These are phyloP conservation scores for Dolichoris vasculosae DNA, from an alignment of 1,140 invertebrate species.

Conservation along the genomic window DNA sequence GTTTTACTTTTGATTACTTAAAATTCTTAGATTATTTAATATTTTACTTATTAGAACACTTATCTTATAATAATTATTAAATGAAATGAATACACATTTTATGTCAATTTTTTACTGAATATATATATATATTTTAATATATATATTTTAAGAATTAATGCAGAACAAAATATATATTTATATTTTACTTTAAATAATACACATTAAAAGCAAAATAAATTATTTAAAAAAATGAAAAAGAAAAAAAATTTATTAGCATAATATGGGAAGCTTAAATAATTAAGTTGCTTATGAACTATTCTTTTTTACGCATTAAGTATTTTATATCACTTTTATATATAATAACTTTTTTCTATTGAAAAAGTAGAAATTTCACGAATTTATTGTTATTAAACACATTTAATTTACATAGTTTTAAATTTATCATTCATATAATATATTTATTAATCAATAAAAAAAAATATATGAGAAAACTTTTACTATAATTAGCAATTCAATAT, in stretches of 20 bases:
- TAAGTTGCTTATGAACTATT: conserved; percentile 54
- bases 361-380: no score
- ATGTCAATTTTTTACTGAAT: background rate
- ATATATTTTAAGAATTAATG: background rate
- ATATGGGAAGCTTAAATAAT: background rate
- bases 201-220: background rate
- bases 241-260: background rate
- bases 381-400: no score
- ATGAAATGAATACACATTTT: background rate
- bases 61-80: background rate
- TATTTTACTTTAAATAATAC: background rate
- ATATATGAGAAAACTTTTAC: background rate
- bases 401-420: no score
- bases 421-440: no score
- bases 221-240: background rate
- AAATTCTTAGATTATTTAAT: background rate
- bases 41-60: background rate
- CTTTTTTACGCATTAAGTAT: conserved; percentile 57
- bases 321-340: no score
- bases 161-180: conserved; percentile 3
- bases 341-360: no score
- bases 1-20: background rate
- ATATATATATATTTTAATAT: background rate
- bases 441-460: background rate
- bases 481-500: background rate